Percentiles rank a stretch among this genome's conserved stretches.
Evolutionary conservation across 2,888 invertebrate species (phyloP).

Genomic region (Celastrina argiolus): DNA sequence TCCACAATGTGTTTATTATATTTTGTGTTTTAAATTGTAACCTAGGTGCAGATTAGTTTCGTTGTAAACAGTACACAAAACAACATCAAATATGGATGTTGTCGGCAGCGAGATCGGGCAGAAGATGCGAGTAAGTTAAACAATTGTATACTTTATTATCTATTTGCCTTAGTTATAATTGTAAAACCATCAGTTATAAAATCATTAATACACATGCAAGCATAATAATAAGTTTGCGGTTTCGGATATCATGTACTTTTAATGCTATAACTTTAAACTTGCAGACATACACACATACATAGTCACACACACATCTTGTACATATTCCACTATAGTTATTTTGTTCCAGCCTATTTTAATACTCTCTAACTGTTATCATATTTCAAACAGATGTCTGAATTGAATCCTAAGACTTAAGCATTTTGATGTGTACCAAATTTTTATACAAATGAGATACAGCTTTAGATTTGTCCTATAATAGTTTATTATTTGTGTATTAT

Average conservation of each 20-base stretch:
- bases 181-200: not conserved
- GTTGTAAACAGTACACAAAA: constrained; percentile 22
- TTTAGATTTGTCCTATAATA: too few species aligned
- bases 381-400: too few species aligned
- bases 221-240: not conserved
- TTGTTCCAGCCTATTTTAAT: not conserved
- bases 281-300: too few species aligned
- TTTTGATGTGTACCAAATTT: too few species aligned
- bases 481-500: too few species aligned
- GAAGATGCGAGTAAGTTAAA: constrained; percentile 86
- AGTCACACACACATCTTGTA: not conserved
- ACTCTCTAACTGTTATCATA: not conserved
- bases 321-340: not conserved
- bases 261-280: not conserved
- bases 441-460: too few species aligned
- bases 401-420: too few species aligned
- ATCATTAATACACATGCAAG: not conserved
- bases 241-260: not conserved
- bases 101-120: constrained; percentile 91
- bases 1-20: not conserved
- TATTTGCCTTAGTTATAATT: not conserved
- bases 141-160: constrained; percentile 6
- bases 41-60: not conserved
- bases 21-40: not conserved
- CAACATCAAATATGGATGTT: constrained; percentile 80